phyloP scores from a whole-genome alignment of 2,888 invertebrate genomes.

The Tricholauxania praeusta region DNA sequence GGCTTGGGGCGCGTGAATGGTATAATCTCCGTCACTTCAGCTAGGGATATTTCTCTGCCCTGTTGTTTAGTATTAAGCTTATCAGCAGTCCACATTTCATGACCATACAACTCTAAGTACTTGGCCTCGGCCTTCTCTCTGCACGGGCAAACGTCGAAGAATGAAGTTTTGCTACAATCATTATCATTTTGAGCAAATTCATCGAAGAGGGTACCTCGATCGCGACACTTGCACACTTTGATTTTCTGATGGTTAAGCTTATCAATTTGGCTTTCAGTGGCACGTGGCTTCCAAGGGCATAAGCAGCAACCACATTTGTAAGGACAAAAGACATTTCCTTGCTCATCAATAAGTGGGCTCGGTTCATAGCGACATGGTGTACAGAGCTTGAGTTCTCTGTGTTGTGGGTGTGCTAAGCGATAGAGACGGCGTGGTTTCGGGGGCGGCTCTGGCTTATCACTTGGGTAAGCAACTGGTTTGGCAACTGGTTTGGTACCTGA shows the following conservation, averaged over 20 bases:
- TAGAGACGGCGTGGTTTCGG: slow-evolving; percentile 44
- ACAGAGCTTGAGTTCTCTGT: slow-evolving; percentile 57
- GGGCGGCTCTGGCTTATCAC: not conserved
- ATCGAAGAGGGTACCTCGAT: slow-evolving; percentile 53
- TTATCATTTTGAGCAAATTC: slow-evolving; percentile 44
- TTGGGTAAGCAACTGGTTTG: no score
- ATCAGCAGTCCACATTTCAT: slow-evolving; percentile 55
- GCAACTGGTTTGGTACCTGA: not conserved
- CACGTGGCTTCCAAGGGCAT: slow-evolving; percentile 58
- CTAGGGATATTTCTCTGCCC: slow-evolving; percentile 46
- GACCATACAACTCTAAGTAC: slow-evolving; percentile 53
- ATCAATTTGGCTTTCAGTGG: slow-evolving; percentile 43
- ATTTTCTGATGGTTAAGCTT: slow-evolving; percentile 52
- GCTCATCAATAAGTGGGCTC: slow-evolving; percentile 58
- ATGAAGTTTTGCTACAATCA: slow-evolving; percentile 46
- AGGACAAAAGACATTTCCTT: slow-evolving; percentile 58
- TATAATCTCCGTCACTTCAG: slow-evolving; percentile 52
- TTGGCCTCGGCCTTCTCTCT: slow-evolving; percentile 63
- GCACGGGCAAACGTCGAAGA: slow-evolving; percentile 63
- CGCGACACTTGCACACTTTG: slow-evolving; percentile 58
- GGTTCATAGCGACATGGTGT: slow-evolving; percentile 56
- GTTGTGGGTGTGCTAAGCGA: slow-evolving; percentile 57
- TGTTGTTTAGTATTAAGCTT: slow-evolving; percentile 11
- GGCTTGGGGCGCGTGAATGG: not conserved
- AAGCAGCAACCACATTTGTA: slow-evolving; percentile 61